Evolutionary conservation across 2,888 invertebrate genomes (phyloP).

Genomic region (Hylaea fasciaria): DNA sequence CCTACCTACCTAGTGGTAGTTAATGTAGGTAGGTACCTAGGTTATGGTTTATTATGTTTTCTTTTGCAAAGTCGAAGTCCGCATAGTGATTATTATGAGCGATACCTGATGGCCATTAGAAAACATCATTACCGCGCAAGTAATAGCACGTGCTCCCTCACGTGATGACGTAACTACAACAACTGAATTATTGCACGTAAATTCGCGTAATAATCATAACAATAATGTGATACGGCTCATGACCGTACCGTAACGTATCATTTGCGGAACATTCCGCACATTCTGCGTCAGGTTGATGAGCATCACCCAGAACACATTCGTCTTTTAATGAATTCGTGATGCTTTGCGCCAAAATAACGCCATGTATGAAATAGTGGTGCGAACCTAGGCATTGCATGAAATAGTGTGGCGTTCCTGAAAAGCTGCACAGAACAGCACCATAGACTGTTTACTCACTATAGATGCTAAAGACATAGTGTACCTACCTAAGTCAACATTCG

Average conservation of each 20-base stretch:
- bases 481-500: no score
- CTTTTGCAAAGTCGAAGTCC: neutral
- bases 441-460: no score
- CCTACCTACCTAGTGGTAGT: no score
- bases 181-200: slow-evolving; percentile 27
- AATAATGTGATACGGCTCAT: slow-evolving; percentile 20
- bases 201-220: neutral
- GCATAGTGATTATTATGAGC: no score
- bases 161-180: slow-evolving; percentile 17
- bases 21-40: no score
- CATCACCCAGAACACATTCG: slow-evolving; percentile 1
- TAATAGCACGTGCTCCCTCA: slow-evolving; percentile 9
- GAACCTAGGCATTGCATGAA: no score
- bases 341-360: neutral
- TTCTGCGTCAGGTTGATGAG: slow-evolving; percentile 5
- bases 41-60: no score
- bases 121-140: slow-evolving; percentile 19
- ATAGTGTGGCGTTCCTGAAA: no score
- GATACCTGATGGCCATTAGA: slow-evolving; percentile 2
- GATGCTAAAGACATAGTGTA: no score
- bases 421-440: no score
- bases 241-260: slow-evolving; percentile 19
- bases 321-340: no score
- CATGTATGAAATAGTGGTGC: no score
- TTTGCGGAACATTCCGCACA: slow-evolving; percentile 19